A percentile compares a stretch with the other conserved stretches of the same genome.
Evolutionary conservation across 2,888 invertebrate species (phyloP).

Genomic region (Tinea trinotella): DNA sequence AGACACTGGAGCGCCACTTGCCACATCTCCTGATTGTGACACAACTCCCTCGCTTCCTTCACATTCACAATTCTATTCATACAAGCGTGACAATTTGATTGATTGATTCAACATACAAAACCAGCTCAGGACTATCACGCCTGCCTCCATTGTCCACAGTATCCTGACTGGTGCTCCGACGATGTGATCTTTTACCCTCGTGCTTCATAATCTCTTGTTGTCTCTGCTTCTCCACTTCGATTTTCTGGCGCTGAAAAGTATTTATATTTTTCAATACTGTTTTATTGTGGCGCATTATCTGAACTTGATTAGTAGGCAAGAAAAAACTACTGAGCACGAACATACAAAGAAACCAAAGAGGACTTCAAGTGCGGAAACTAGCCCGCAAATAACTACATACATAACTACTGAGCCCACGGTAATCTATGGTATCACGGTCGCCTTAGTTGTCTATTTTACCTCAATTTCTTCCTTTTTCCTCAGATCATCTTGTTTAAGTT

Average conservation of each 20-base stretch:
- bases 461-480: constrained; percentile 77
- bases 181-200: constrained; percentile 68
- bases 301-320: constrained; percentile 30
- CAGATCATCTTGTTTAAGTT: constrained; percentile 73
- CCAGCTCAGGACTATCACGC: constrained; percentile 47
- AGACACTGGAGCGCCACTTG: too few relatives aligned
- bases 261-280: not conserved
- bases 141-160: constrained; percentile 40
- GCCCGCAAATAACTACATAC: too few relatives aligned
- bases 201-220: constrained; percentile 84
- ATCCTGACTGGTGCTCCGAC: constrained; percentile 62
- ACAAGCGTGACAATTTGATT: too few relatives aligned
- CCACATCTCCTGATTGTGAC: too few relatives aligned
- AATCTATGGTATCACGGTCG: too few relatives aligned
- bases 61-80: too few relatives aligned
- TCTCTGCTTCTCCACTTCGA: constrained; percentile 82
- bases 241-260: constrained; percentile 74
- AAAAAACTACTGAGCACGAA: not conserved
- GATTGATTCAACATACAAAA: constrained; percentile 55
- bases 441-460: too few relatives aligned
- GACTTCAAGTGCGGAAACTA: too few relatives aligned
- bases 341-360: too few relatives aligned
- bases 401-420: too few relatives aligned
- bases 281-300: constrained; percentile 69
- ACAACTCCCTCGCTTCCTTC: too few relatives aligned